Evolutionary conservation across 2,113 vertebrate species (phyloP), one percentile per base, ranked within the genome.

Genomic region (Notothenia coriiceps): DNA sequence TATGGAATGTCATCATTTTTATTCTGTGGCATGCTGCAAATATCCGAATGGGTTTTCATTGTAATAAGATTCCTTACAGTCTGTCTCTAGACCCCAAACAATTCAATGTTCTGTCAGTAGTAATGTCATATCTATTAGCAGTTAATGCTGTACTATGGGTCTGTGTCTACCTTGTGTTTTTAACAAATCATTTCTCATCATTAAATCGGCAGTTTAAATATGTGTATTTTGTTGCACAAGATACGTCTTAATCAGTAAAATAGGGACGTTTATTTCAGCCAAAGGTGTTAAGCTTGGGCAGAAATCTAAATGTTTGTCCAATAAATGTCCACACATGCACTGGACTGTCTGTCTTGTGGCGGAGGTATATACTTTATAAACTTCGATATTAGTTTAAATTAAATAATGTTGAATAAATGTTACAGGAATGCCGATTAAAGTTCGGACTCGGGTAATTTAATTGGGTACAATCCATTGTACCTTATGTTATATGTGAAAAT

Each of bases 11-110:
- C 59, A 62, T 43, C 1, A 11, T 44, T 70, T 69, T 65, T 60
- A 74, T 61, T 88, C 54, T 51, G 18, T 61, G 74, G 20, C 62
- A 40, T 65, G 33, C 22, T 15, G 60, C 57, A 70, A 74, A 76
- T 46, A 72, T 56, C 40, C 13, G 14, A 82, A 81, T 66, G 69
- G 62, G 61, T 70, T 90, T 88, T 20, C 68, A 71, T 77, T 55
- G 44, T 74, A 73, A 77, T 84, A 47, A 88, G 86, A 83, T 57
- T 77, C 87, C 78, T 82, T 43, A 44, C 72, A 52, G 55, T n/a
- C 9, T 55, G 18, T 17, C 10, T 25, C 20, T 63, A 17, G 50
- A 54, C 33, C 44, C 29, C 15, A 43, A 75, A 75, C 47, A 15
- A 18, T 71, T 63, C 2, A 18, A 55, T 78, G 25, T 61, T 35